Conservation (phyloP, 23 tunicate genomes). For the Corella eumyota region DNA sequence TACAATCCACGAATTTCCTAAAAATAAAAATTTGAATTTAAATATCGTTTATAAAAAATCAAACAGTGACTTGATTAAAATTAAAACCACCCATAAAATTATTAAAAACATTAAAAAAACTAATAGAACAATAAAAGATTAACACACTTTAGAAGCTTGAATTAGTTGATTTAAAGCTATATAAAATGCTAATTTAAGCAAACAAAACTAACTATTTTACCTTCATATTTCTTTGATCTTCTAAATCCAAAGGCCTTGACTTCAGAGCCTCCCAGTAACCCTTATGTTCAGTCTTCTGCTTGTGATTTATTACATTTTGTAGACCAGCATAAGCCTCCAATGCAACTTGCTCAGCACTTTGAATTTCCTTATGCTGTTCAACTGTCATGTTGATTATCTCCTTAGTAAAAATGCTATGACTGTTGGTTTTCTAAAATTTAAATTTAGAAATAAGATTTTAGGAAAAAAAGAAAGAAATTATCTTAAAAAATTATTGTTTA, state of each 20-base stretch:
- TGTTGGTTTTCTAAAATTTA: too few relatives aligned
- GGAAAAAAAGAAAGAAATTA: neutral
- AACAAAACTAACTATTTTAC: slow-evolving; percentile 6
- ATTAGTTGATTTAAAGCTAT: too few relatives aligned
- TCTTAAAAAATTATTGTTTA: neutral
- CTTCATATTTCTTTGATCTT: slow-evolving; percentile 50
- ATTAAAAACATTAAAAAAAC: too few relatives aligned
- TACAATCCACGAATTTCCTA: slow-evolving; percentile 46
- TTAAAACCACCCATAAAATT: too few relatives aligned
- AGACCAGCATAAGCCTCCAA: slow-evolving; percentile 31
- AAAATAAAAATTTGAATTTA: too few relatives aligned
- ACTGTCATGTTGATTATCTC: slow-evolving; percentile 27
- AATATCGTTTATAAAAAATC: neutral
- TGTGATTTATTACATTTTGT: slow-evolving; percentile 17
- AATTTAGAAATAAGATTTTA: neutral
- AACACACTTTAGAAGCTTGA: too few relatives aligned
- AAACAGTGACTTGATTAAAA: neutral
- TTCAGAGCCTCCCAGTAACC: slow-evolving; percentile 47
- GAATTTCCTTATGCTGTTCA: slow-evolving; percentile 55
- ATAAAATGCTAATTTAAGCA: too few relatives aligned
- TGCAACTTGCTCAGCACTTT: slow-evolving; percentile 3
- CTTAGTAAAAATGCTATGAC: slow-evolving; percentile 13
- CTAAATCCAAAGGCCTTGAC: slow-evolving; percentile 47
- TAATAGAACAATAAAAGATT: too few relatives aligned
- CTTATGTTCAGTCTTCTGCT: slow-evolving; percentile 18